A percentile compares a stretch with the other conserved stretches of the same genome.
Evolutionary conservation across 1,140 invertebrate genomes (phyloP).

Genomic region (Ceratina japonica): DNA sequence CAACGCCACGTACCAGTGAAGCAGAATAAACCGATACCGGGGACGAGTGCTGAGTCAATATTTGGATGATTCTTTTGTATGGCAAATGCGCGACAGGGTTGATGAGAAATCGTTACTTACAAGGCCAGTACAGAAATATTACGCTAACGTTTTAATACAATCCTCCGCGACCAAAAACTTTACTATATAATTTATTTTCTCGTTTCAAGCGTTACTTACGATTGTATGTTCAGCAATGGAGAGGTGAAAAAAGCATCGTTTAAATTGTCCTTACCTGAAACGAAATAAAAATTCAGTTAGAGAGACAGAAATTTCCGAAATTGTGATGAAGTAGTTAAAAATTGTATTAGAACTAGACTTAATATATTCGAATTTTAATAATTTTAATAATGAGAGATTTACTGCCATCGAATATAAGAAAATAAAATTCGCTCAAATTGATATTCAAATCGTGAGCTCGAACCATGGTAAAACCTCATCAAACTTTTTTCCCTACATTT

Average conservation of each 20-base stretch:
- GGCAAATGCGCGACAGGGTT: background rate
- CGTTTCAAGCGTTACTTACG: background rate
- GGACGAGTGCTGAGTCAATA: background rate
- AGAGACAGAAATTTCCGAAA: background rate
- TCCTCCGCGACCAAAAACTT: background rate
- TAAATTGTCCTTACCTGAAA: conserved; percentile 21
- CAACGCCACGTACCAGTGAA: background rate
- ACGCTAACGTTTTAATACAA: background rate
- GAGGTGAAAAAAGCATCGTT: background rate
- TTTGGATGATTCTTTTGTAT: conserved; percentile 2
- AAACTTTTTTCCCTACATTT: background rate
- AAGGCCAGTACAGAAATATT: background rate
- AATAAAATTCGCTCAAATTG: no score
- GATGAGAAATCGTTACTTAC: background rate
- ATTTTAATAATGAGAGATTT: no score
- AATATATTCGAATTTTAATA: no score
- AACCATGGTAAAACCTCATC: background rate
- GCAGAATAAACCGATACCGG: conserved; percentile 7
- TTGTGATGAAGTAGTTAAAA: background rate
- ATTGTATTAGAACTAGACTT: background rate
- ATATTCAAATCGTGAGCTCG: no score
- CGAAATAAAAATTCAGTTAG: background rate
- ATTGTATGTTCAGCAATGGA: background rate
- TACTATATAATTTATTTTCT: background rate
- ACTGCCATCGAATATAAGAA: no score